phyloP scores from a whole-genome alignment of 53 echinoderm and acorn worm species.

The Zoroaster sp. region DNA sequence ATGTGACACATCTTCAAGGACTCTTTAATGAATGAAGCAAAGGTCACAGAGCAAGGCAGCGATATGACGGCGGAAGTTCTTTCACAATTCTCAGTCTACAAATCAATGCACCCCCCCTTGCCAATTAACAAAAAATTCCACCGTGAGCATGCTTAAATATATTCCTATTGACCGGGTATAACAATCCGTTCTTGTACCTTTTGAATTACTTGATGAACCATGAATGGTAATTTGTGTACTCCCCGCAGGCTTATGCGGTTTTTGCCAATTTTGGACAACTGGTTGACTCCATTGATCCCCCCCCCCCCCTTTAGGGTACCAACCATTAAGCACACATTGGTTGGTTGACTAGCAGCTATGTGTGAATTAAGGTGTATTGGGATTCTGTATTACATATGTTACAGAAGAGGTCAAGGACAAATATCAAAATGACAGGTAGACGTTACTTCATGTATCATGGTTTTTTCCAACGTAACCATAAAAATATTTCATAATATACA shows the following conservation, averaged over 20 bases:
- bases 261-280: background rate
- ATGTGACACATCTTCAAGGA: too few relatives aligned
- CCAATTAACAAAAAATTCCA: too few relatives aligned
- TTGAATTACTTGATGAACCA: background rate
- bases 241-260: background rate
- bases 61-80: background rate
- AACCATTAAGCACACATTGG: background rate
- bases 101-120: too few relatives aligned
- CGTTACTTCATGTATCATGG: background rate
- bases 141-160: too few relatives aligned
- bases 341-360: constrained; percentile 5
- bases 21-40: too few relatives aligned
- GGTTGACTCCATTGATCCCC: background rate
- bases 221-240: background rate
- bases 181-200: background rate
- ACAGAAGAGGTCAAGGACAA: background rate
- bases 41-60: background rate
- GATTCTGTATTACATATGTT: background rate
- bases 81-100: too few relatives aligned
- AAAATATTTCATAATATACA: too few relatives aligned
- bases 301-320: background rate
- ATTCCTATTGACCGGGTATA: too few relatives aligned
- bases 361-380: background rate
- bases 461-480: too few relatives aligned
- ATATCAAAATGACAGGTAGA: background rate